Evolutionary conservation across 2,113 vertebrate species (phyloP), one percentile per base, ranked within the genome.

Genomic region (Cebus imitator): DNA sequence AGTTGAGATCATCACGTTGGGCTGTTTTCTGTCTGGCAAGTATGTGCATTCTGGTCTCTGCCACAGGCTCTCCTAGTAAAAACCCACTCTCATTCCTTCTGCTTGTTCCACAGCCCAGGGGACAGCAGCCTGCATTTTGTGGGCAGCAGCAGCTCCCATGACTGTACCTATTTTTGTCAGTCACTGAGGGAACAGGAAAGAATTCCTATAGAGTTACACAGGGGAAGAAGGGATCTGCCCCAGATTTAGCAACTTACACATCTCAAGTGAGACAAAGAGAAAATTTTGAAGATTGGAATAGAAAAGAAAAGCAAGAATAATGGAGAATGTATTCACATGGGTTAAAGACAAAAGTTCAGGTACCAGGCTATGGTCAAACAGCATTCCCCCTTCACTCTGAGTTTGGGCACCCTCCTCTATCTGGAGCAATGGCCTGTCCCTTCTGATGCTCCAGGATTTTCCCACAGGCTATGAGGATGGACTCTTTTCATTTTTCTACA

Each of bases 111-210:
- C 50, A 93, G 87, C n/a, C 66, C 43, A 11, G 40, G 25, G 64
- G 48, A 55, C 58, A 91, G 94, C 81, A 89, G 94, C 82, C 83
- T 83, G 43, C 18, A 57, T 27, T 93, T 70, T 57, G 82, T 66
- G 61, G 78, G 86, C 61, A 23, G 48, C 32, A 48, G 48, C 57
- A 43, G 14, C n/a, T 90, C 58, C 84, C 58, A 86, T 64, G 86
- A 85, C 58, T 83, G 78, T 40, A 95, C 86, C 82, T 94, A 86
- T 97, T 96, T 96, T n/a, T 93, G 96, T 88, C 90, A 93, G 94
- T 91, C 45, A 35, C 73, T 86, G 55, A 93, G 66, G 61, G 70
- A 80, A 87, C 35, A 83, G 86, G 85, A 12, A 6, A 90, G 91
- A 95, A 97, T 94, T 97, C 83, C 82, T 81, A 8, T 17, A 64